Evolutionary conservation across 2,113 vertebrate species (phyloP).

Genomic region (Gobiocypris rarus): DNA sequence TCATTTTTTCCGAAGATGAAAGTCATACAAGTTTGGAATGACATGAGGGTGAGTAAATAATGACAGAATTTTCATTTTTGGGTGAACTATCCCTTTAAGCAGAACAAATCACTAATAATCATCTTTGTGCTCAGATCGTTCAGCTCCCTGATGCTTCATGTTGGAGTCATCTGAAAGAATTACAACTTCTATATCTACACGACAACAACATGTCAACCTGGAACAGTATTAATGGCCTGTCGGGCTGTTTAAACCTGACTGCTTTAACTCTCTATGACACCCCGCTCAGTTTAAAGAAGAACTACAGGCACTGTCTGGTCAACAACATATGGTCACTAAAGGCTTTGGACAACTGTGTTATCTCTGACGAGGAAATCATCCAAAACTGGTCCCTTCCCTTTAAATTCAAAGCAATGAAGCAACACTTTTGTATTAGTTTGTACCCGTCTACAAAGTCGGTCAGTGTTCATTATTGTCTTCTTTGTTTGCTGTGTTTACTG

Average conservation of each 20-base stretch:
- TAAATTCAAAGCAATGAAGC: slow-evolving; percentile 63
- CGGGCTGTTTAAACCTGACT: slow-evolving; percentile 65
- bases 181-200: slow-evolving; percentile 74
- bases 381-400: slow-evolving; percentile 68
- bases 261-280: slow-evolving; percentile 73
- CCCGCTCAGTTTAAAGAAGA: slow-evolving; percentile 72
- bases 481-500: neutral
- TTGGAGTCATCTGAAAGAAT: slow-evolving; percentile 68
- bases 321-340: slow-evolving; percentile 73
- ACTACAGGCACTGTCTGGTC: slow-evolving; percentile 71
- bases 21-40: too few species aligned
- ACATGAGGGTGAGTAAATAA: too few species aligned
- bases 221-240: slow-evolving; percentile 65
- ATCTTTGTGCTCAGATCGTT: slow-evolving; percentile 64
- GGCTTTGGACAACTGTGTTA: slow-evolving; percentile 68
- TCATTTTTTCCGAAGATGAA: too few species aligned
- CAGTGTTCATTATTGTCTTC: slow-evolving; percentile 17
- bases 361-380: slow-evolving; percentile 77
- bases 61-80: too few species aligned
- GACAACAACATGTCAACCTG: slow-evolving; percentile 69
- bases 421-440: slow-evolving; percentile 62
- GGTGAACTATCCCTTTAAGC: too few species aligned
- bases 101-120: neutral
- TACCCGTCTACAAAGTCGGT: slow-evolving; percentile 53
- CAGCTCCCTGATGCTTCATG: slow-evolving; percentile 67